These are phyloP conservation scores for Recurvirostra avosetta DNA, from an alignment of 2,113 vertebrate genomes.

Conservation along the genomic window DNA sequence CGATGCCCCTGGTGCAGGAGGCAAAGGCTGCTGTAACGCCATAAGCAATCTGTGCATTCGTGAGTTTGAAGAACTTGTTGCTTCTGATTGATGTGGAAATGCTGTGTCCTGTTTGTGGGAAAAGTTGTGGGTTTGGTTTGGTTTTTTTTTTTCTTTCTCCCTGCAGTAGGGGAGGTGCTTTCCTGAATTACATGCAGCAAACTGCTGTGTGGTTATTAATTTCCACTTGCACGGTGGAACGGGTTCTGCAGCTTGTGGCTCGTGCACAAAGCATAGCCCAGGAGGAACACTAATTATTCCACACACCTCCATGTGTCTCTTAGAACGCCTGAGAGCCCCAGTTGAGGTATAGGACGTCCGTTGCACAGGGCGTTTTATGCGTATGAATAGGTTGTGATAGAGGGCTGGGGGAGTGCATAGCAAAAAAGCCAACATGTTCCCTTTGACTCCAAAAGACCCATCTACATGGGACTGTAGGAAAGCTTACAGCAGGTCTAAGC, in stretches of 20 bases:
- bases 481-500: background rate
- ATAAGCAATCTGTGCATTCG: background rate
- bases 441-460: background rate
- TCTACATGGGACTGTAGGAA: background rate
- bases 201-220: background rate
- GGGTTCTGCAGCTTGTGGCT: background rate
- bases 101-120: background rate
- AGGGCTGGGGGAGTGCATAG: too few species aligned
- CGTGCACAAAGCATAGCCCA: background rate
- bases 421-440: background rate
- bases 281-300: background rate
- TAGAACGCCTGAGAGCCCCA: background rate
- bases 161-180: background rate
- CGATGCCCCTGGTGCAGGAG: background rate
- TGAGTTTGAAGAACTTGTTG: background rate
- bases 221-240: background rate
- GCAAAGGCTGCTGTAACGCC: background rate
- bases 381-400: background rate
- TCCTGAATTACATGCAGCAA: background rate
- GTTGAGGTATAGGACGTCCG: background rate
- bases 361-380: fast-evolving
- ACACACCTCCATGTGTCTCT: background rate
- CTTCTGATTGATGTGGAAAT: background rate
- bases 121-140: background rate
- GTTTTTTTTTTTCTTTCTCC: background rate